Base-by-base conservation (phyloP, 2,797 vertebrate species). In the Psittacula echo region DNA sequence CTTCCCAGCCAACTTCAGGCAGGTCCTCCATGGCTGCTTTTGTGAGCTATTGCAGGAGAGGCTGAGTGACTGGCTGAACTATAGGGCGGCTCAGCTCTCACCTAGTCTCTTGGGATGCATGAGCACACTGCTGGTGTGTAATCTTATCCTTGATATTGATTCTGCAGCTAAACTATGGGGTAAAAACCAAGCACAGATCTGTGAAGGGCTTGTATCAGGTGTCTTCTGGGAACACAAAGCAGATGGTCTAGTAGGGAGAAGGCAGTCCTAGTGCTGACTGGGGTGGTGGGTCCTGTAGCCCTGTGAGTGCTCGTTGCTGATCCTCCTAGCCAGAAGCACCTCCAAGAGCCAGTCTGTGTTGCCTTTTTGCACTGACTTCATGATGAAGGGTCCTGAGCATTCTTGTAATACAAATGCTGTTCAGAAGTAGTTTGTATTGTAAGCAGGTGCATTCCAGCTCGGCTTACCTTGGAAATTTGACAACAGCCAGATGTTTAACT, bases 401-500 rank as follows among this genome's bases (percentile, higher is more conserved):
- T 79, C 53, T 42, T 67, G 71, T 44, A 80, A 53, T 71, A 48
- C 18, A 74, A 71, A 48, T 67, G 61, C 37, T 48, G 9, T 72
- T 65, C 56, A 39, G 70, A 32, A 68, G 53, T 77, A 68, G 79
- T 90, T 94, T 73, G 65, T 87, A 68, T 91, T 78, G 87, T 81
- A 61, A 84, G 80, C 95, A 94, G 85, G 88, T 94, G 85, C 90
- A 17, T 92, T 87, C 62, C 54, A 91, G 65, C 76, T 81, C 2
- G 0, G n/a, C 2, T 0, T 37, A 76, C 80, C 70, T 67, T 70
- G 80, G 68, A 85, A 86, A 73, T 81, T 62, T 90, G 90, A 87
- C 90, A 94, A 83, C 67, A 95, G 44, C 64, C 92, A 93, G 92
- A 73, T 93, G 90, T 94, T 94, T 86, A 94, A 87, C 64, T 73